Base-by-base conservation (phyloP, 2,888 invertebrate species). In the Polydrusus pterygomalis region DNA sequence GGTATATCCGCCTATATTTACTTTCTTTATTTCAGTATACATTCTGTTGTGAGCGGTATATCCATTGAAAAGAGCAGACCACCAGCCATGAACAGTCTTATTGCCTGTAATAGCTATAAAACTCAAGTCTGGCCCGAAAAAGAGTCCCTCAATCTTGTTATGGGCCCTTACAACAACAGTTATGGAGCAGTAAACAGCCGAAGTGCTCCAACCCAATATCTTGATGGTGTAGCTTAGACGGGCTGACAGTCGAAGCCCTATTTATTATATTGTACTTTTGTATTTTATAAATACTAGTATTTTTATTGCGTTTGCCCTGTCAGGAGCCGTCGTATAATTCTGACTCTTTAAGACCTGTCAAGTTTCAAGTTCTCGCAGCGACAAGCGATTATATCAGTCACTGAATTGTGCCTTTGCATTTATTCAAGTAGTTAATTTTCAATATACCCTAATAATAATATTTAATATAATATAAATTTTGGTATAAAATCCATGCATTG, bases 61-160 rank as follows among this genome's bases (percentile, higher is more conserved):
- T 91, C 91, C 70, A 91, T 93, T 80, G 93, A 93, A 83, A 89
- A 90, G 78, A 91, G 91, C 49, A 88, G 93, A 45, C 93, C 93
- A 0, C 91, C 91, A n/a, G 93, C 90, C 64, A 93, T 93, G 92
- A 93, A 93, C 88, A 93, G 93, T 74, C 88, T 94, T 75, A 93
- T 94, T 76, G 92, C 93, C 0, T 93, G 93, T 88, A 93, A 93
- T 86, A 93, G 93, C 87, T 94, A 92, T 89, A 93, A 93, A 85
- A 93, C 93, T 86, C 89, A 90, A 77, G 90, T 89, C 9, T 89
- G 89, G 89, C 87, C 88, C 2, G 82, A 86, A 74, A 85, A 84
- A 69, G 87, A 87, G 40, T 79, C 83, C 1, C 79, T 80, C 15
- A 84, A 82, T 75, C 77, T 87, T 5, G 81, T 80, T 82, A 58